Base-by-base conservation (phyloP, 2,113 vertebrate species). In the Vireo altiloquus region DNA sequence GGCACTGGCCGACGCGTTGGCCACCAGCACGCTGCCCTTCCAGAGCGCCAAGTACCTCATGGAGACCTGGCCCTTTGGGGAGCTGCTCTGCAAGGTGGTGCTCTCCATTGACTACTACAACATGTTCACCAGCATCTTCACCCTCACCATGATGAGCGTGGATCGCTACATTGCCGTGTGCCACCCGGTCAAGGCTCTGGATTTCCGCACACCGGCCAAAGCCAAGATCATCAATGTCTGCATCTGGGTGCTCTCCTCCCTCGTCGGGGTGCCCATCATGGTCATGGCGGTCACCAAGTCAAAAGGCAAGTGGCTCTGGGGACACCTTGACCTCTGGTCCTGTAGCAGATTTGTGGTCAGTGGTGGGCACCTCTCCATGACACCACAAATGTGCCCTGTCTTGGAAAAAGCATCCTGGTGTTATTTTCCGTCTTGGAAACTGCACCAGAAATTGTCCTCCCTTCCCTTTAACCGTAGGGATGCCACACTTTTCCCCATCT, bases 61-160 rank as follows among this genome's bases (percentile, higher is more conserved):
- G 99, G 97, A 98, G 88, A 99, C 99, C 0, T 99, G 99, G 99
- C 99, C 99, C 7, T 99, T 99, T 0, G 99, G 99, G 19, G 97
- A 99, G 91, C 96, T 98, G 60, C 94, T 99, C 95, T 99, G 99
- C 95, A 99, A 99, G 94, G 93, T 97, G 0, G 98, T 99, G 82
- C 98, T 99, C 15, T 99, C 98, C 96, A 99, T 99, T 3, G 99
- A 99, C 97, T 99, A 99, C 98, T 99, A 99, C 98, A 99, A 99
- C 91, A 99, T 99, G 99, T 99, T 99, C 97, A 99, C 99, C 91
- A 99, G 99, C 95, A 99, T 99, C 98, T 99, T 99, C 96, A 99
- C 99, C 0, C 98, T 99, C 92, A 99, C 99, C 81, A 99, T 99
- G 99, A 99, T 99, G 99, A 99, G 99, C 0, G 99, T 99, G 37